Evolutionary conservation across 1,140 invertebrate genomes (phyloP).

Genomic region (Metaphire vulgaris): DNA sequence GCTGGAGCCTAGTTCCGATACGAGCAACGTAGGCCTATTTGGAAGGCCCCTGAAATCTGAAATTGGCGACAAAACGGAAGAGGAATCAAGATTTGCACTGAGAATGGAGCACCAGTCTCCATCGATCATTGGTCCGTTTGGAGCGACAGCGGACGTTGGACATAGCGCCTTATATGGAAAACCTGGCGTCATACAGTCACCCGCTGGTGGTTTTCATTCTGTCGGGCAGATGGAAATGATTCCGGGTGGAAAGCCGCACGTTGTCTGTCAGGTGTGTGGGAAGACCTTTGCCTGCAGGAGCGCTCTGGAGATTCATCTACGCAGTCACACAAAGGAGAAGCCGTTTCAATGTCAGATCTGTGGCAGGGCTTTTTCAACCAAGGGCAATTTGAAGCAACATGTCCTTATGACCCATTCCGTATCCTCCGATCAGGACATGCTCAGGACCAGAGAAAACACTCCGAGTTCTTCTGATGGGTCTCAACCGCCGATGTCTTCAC

Average conservation of each 20-base stretch:
- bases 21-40: no score
- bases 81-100: not conserved
- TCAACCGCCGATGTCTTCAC: not conserved
- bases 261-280: constrained; percentile 95
- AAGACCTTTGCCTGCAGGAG: constrained; percentile 97
- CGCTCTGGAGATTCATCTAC: constrained; percentile 93
- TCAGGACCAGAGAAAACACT: not conserved
- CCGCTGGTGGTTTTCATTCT: not conserved
- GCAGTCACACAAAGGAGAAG: constrained; percentile 94
- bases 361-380: constrained; percentile 95
- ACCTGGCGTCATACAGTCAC: not conserved
- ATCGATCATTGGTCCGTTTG: not conserved
- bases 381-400: constrained; percentile 93
- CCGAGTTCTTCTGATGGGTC: not conserved
- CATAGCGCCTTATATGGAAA: not conserved
- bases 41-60: not conserved
- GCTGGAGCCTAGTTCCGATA: not conserved
- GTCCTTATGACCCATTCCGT: constrained; percentile 68
- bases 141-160: not conserved
- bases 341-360: constrained; percentile 97
- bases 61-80: not conserved
- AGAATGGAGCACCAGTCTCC: not conserved
- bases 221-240: not conserved
- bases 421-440: not conserved
- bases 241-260: constrained; percentile 69